phyloP scores from a whole-genome alignment of 2,797 vertebrate species.

The Geotrypetes seraphini region DNA sequence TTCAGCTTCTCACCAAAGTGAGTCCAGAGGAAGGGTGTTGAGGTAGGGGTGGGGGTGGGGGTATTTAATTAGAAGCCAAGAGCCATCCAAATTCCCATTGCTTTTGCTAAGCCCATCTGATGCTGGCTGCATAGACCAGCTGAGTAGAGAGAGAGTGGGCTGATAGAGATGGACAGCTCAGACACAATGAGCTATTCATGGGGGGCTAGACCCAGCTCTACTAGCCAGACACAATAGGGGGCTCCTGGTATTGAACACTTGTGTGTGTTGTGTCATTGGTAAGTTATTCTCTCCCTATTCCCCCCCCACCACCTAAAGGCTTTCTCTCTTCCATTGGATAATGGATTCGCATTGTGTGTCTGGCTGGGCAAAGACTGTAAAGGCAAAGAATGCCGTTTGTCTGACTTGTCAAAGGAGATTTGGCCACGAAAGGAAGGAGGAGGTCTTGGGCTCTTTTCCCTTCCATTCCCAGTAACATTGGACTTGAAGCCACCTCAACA shows the following conservation, averaged over 20 bases:
- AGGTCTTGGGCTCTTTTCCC: conserved; percentile 6
- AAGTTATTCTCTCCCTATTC: too few relatives aligned
- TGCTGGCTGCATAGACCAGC: neutral
- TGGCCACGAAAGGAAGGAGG: conserved; percentile 22
- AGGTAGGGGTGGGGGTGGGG: too few relatives aligned
- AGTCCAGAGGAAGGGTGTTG: too few relatives aligned
- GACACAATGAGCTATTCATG: conserved; percentile 83
- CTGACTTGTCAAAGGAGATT: conserved; percentile 55
- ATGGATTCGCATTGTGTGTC: conserved; percentile 65
- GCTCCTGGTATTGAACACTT: conserved; percentile 58
- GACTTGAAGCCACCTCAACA: neutral
- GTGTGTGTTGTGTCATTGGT: conserved; percentile 44
- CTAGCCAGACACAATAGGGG: conserved; percentile 74
- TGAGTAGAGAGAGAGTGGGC: conserved; percentile 5
- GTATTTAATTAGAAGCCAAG: neutral
- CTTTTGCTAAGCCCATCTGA: neutral
- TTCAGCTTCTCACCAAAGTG: too few relatives aligned
- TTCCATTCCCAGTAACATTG: too few relatives aligned
- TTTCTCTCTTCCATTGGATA: conserved; percentile 58
- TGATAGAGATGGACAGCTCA: conserved; percentile 59
- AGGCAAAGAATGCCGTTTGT: conserved; percentile 61
- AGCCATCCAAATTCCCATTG: neutral
- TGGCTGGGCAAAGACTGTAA: conserved; percentile 56
- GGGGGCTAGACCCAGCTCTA: conserved; percentile 68
- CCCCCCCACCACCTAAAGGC: too few relatives aligned